phyloP scores from a whole-genome alignment of 2,113 vertebrate species.

The Cepphus grylle region DNA sequence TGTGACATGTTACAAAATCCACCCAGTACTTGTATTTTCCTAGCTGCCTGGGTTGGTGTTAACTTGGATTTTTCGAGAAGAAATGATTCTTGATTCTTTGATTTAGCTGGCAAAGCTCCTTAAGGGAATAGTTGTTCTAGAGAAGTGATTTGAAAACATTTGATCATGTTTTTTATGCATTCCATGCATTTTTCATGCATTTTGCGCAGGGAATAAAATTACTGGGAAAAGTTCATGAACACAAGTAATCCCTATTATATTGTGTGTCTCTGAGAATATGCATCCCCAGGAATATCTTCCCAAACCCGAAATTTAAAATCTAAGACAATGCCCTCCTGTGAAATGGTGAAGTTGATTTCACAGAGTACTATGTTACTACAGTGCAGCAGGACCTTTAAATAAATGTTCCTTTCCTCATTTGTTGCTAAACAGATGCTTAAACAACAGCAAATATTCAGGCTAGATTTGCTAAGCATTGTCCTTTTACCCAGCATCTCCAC shows the following conservation, averaged over 20 bases:
- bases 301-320: neutral
- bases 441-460: neutral
- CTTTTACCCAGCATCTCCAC: neutral
- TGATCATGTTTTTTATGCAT: neutral
- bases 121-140: neutral
- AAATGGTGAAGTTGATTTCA: neutral
- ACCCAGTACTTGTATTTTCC: neutral
- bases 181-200: neutral
- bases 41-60: neutral
- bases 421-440: neutral
- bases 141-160: neutral
- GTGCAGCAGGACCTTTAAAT: neutral
- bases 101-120: neutral
- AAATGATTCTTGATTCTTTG: neutral
- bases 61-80: neutral
- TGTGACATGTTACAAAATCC: neutral
- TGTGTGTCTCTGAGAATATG: neutral
- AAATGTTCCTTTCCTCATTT: neutral
- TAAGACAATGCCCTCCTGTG: neutral
- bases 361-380: neutral
- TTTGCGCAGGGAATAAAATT: neutral
- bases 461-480: neutral
- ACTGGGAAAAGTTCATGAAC: neutral
- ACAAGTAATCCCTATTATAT: neutral
- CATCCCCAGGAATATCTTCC: neutral